Evolutionary conservation across 2,113 vertebrate genomes (phyloP), one percentile per base, ranked within the genome.

Genomic region (Nannobrachium achirus): DNA sequence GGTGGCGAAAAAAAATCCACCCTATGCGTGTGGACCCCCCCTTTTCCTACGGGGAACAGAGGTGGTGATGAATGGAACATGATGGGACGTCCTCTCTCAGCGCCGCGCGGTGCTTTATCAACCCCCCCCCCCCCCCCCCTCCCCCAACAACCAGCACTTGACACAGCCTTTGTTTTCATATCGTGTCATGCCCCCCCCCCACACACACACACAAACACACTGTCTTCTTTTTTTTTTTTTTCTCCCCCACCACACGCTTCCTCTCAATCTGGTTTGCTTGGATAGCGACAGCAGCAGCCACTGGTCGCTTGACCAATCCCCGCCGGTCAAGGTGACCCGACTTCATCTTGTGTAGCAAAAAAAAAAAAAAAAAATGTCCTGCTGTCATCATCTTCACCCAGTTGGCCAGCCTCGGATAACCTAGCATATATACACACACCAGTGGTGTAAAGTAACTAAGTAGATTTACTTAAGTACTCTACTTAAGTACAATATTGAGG

Each of bases 51-150:
- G n/a, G n/a, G 93, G 92, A 4, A 93, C 87, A 11, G 87, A 92
- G 87, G 91, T 93, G 92, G 90, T 64, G 74, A 74, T 70, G 46
- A 63, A 78, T 48, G 51, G 69, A 79, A 19, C 13, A 61, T 10
- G 45, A 61, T 10, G 45, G 38, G 67, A 83, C 55, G 61, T 76
- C 70, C 70, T 73, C 11, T 20, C 71, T 78, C 11, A 40, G 86
- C 81, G 78, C 61, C 73, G 71, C 59, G 58, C 63, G 71, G 76
- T 76, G 75, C 71, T 59, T 79, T 79, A 71, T 85, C 70, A 57
- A 76, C 69, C 55, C 50, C 75, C 60, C 63, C 74, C 53, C 53
- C 19, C 25, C 10, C 55, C 14, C 33, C 38, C 55, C 39, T 39
- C 11, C 38, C 33, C 38, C 33, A 25, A 70, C 66, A 85, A 33